These are phyloP conservation scores for Drosophila jambulina DNA, from an alignment of 1,140 invertebrate species.

Conservation along the genomic window DNA sequence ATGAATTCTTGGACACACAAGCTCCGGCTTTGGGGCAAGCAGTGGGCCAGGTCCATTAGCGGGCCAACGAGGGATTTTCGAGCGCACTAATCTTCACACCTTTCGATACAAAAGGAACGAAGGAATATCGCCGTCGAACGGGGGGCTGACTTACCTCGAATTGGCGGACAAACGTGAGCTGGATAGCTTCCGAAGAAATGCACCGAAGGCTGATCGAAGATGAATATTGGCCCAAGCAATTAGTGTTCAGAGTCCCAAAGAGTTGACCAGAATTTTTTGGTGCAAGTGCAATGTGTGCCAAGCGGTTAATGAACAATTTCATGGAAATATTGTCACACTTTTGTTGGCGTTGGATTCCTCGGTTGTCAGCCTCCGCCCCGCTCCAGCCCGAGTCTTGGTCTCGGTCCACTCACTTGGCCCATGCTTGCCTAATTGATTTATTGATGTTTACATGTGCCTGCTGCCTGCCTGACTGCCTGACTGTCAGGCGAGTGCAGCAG, in stretches of 20 bases:
- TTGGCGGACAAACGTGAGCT: constrained; percentile 71
- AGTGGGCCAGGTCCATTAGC: constrained; percentile 57
- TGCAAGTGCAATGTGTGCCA: constrained; percentile 79
- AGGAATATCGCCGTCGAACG: not conserved
- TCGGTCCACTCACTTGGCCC: constrained; percentile 69
- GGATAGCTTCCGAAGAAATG: constrained; percentile 78
- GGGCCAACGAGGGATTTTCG: constrained; percentile 45
- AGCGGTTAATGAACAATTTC: constrained; percentile 83
- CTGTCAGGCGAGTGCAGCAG: constrained; percentile 25
- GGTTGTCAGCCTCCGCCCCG: constrained; percentile 20
- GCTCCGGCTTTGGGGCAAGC: constrained; percentile 14
- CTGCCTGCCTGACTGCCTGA: constrained; percentile 25
- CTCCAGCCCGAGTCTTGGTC: not conserved
- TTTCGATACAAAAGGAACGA: constrained; percentile 50
- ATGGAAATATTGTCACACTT: constrained; percentile 84
- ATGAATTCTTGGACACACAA: constrained; percentile 62
- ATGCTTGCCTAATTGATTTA: constrained; percentile 83
- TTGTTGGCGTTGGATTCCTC: constrained; percentile 81
- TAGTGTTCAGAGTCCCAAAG: constrained; percentile 48
- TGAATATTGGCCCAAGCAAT: constrained; percentile 69
- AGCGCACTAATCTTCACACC: constrained; percentile 80
- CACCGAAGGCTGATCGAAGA: constrained; percentile 35
- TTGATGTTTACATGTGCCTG: constrained; percentile 83
- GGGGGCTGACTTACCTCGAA: constrained; percentile 64
- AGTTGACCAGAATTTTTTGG: constrained; percentile 61